Evolutionary conservation across 2,888 invertebrate genomes (phyloP).

Genomic region (Drepanosiphum platanoidis): DNA sequence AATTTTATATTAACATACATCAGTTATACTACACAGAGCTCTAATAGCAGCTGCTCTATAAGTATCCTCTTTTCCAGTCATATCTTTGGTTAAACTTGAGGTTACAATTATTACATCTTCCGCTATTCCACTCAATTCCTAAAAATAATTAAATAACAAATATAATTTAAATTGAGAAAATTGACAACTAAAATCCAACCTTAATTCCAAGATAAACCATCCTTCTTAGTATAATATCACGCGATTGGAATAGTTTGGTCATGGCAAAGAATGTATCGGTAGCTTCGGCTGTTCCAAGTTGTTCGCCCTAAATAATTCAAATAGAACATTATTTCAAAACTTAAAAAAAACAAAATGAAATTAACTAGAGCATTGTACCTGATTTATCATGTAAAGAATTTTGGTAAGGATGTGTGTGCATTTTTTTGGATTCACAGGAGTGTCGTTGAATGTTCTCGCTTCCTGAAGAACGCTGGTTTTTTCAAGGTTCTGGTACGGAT

Average conservation of each 20-base stretch:
- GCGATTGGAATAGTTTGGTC: slow-evolving; percentile 98
- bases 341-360: slow-evolving; percentile 20
- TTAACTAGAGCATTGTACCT: slow-evolving; percentile 70
- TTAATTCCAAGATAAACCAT: slow-evolving; percentile 97
- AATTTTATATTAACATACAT: slow-evolving; percentile 70
- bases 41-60: slow-evolving; percentile 96
- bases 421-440: slow-evolving; percentile 96
- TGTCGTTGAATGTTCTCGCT: slow-evolving; percentile 96
- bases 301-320: slow-evolving; percentile 76
- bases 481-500: slow-evolving; percentile 92
- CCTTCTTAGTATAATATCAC: slow-evolving; percentile 91
- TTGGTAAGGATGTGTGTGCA: slow-evolving; percentile 96
- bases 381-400: slow-evolving; percentile 93
- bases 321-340: slow-evolving; percentile 8
- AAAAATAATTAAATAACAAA: neutral
- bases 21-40: slow-evolving; percentile 96
- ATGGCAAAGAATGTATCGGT: slow-evolving; percentile 99
- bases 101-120: slow-evolving; percentile 99
- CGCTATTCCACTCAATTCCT: slow-evolving; percentile 88
- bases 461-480: slow-evolving; percentile 98
- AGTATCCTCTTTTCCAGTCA: slow-evolving; percentile 95
- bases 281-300: slow-evolving; percentile 91
- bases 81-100: slow-evolving; percentile 95
- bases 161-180: neutral
- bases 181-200: neutral